Evolutionary conservation across 2,888 invertebrate species (phyloP), one percentile per base, ranked within the genome.

Genomic region (Plemyria rubiginata): DNA sequence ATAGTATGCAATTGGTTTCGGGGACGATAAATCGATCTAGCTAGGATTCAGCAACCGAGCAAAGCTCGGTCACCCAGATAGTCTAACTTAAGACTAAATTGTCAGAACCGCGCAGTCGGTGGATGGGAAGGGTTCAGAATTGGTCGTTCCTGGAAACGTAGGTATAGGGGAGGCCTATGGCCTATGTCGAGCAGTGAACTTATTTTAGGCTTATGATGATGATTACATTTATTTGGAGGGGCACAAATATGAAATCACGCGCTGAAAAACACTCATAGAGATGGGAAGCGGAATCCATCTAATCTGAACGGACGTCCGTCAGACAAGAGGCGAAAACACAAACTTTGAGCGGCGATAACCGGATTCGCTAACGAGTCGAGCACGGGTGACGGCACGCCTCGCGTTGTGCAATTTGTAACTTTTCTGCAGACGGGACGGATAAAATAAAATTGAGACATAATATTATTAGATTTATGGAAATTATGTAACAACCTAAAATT

Each of bases 361-460:
- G 79, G 83, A 88, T 89, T 89, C 82, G 76, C 88, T 90, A 89
- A 89, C 88, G 89, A 89, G 85, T 81, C 80, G 72, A 71, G 79
- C 77, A 78, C 81, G 80, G 78, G 76, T 75, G 78, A 76, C 73
- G 70, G 78, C 66, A 68, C 69, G 68, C 62, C 59, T 68, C 70
- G 61, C 69, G 69, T 68, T 70, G 61, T 70, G 60, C 70, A 73
- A 74, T 74, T 75, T 76, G 75, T 71, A 65, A 64, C 59, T 66
- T 72, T 68, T 60, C 49, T 54, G 49, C 64, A 48, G 57, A 59
- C 43, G 56, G 46, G 55, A 66, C 50, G 55, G 54, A 16, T 51
- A 56, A 43, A 65, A 70, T 66, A 61, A 61, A 66, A 66, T 62
- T 56, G 28, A 55, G 63, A 54, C 16, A 16, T 54, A 38, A 38